Percentiles rank a stretch among this genome's conserved stretches.
phyloP scores from a whole-genome alignment of 2,113 vertebrate genomes.

The Notothenia rossii region DNA sequence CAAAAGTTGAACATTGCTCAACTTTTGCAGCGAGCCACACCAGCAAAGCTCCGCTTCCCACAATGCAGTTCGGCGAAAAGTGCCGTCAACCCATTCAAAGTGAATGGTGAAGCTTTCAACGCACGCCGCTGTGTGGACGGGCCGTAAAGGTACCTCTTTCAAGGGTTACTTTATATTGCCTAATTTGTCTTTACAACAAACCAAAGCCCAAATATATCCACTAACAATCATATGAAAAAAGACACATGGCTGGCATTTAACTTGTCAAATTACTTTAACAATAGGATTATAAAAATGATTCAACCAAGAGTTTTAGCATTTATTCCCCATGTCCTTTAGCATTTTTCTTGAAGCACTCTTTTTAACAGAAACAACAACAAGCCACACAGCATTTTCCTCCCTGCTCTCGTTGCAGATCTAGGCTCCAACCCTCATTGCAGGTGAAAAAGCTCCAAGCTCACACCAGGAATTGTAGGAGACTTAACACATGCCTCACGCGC shows the following conservation, averaged over 20 bases:
- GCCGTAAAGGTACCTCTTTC: too few relatives aligned
- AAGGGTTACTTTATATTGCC: too few relatives aligned
- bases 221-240: background rate
- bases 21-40: too few relatives aligned
- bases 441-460: constrained; percentile 42
- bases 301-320: background rate
- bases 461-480: constrained; percentile 55
- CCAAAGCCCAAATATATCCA: background rate
- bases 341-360: background rate
- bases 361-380: background rate
- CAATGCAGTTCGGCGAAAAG: too few relatives aligned
- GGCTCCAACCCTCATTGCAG: constrained; percentile 39
- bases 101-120: too few relatives aligned
- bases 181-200: too few relatives aligned
- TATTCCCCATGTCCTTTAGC: background rate
- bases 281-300: background rate
- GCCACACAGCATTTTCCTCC: background rate
- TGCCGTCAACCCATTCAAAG: too few relatives aligned
- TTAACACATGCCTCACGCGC: constrained; percentile 66
- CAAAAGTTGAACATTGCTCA: too few relatives aligned
- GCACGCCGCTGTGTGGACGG: too few relatives aligned
- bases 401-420: constrained; percentile 7
- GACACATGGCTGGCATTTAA: background rate
- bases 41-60: too few relatives aligned
- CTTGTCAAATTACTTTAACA: background rate